A percentile compares a stretch with the other conserved stretches of the same genome.
phyloP scores from a whole-genome alignment of 2,888 invertebrate genomes.

The Lochmaea capreae region DNA sequence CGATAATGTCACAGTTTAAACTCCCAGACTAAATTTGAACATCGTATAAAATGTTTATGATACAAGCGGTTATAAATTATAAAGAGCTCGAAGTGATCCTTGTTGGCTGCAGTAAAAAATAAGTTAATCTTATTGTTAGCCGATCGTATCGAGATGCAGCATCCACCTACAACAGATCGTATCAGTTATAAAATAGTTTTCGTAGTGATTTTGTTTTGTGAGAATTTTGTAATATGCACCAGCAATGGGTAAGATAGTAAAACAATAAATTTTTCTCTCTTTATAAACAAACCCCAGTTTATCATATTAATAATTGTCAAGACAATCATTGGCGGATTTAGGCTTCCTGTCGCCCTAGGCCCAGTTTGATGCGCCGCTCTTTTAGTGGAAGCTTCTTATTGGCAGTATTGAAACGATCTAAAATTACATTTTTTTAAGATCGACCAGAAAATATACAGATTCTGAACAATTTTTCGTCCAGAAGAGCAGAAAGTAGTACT shows the following conservation, averaged over 20 bases:
- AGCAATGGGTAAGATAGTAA: conserved; percentile 3
- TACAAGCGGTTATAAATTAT: conserved; percentile 47
- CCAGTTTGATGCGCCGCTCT: too few relatives aligned
- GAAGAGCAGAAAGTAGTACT: too few relatives aligned
- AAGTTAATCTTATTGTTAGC: conserved; percentile 2
- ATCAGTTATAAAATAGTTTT: background rate
- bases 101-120: conserved; percentile 40
- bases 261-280: too few relatives aligned
- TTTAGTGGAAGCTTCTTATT: too few relatives aligned
- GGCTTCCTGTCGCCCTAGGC: too few relatives aligned
- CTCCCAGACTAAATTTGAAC: conserved; percentile 27
- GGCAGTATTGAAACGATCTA: too few relatives aligned
- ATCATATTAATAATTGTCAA: too few relatives aligned
- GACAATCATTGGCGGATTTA: too few relatives aligned
- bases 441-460: too few relatives aligned
- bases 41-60: conserved; percentile 33
- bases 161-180: background rate
- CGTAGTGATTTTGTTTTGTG: background rate
- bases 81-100: conserved; percentile 47
- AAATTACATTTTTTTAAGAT: too few relatives aligned
- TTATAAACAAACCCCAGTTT: too few relatives aligned
- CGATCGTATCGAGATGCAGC: background rate
- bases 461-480: too few relatives aligned
- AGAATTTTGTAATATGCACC: background rate
- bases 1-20: background rate